These are phyloP conservation scores for Phalanger gymnotis DNA, from an alignment of 2,797 vertebrate genomes.

Conservation along the genomic window DNA sequence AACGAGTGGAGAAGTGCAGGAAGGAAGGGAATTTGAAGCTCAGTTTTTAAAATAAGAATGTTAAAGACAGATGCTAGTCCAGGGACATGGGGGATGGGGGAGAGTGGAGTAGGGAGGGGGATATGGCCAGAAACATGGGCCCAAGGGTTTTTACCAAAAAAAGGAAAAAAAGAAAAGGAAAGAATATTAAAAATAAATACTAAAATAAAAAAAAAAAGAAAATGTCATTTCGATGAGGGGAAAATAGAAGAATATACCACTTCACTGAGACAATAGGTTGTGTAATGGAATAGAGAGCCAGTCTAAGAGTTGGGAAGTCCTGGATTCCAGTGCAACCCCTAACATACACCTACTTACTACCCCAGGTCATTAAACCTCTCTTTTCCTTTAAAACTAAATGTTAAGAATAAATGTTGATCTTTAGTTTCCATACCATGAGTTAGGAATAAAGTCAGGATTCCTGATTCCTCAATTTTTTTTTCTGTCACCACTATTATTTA, in stretches of 20 bases:
- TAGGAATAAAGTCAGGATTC: background rate
- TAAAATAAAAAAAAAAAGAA: background rate
- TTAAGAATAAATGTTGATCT: background rate
- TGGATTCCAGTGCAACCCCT: background rate
- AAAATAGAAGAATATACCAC: background rate
- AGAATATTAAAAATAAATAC: background rate
- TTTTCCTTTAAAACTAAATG: too few relatives aligned
- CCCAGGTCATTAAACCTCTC: background rate
- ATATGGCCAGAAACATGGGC: background rate
- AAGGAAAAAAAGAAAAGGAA: background rate
- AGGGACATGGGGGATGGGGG: background rate
- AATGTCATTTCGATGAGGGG: background rate
- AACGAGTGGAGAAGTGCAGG: background rate
- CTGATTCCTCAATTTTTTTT: background rate
- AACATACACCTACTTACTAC: background rate
- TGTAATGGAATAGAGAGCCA: background rate
- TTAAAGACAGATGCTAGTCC: background rate
- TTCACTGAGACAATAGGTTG: background rate
- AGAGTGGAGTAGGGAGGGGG: background rate
- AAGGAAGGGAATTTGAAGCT: background rate
- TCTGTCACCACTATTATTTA: background rate
- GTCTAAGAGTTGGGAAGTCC: background rate
- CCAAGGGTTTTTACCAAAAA: background rate
- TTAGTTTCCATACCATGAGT: background rate
- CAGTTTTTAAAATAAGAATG: background rate